Evolutionary conservation across 2,113 vertebrate species (phyloP), one percentile per base, ranked within the genome.

Genomic region (Xenopus borealis): DNA sequence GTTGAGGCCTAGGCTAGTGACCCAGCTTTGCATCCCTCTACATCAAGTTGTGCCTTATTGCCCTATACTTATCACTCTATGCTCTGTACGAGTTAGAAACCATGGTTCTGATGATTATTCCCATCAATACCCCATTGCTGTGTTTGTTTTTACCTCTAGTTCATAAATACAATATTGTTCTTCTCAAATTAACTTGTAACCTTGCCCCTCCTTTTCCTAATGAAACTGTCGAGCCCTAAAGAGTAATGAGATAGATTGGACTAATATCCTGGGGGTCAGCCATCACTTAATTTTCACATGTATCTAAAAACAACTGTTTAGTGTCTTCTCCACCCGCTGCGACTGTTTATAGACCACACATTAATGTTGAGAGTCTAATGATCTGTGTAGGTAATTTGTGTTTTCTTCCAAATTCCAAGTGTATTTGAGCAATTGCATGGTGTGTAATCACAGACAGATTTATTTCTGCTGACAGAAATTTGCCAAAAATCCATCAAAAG

Each of bases 301-400:
- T 66, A 19, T 46, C 63, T 46, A 10, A 12, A 66, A 66, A 46
- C 33, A 46, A 10, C 44, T 46, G 44, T 30, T 27, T 30, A 30
- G 33, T 18, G 50, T 14, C 27, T 57, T 55, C 50, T 23, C 2
- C 27, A 17, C 66, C 20, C n/a, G 66, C 50, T 69, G 66, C 17
- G 30, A 14, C 23, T 47, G 50, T 69, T 69, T 53, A 46, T 11
- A 46, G 12, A n/a, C 45, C 30, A 30, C 66, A 52, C 20, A 33
- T 57, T 53, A n/a, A n/a, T n/a, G 66, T 17, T 55, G 17, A 20
- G 30, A 12, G 14, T 33, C 50, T 69, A 69, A 69, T 55, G 66
- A 69, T 47, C 66, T 52, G n/a, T 55, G 66, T 52, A 69, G 50
- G 66, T 69, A 55, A 69, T 69, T 69, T 27, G 66, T 27, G 17